A percentile compares a stretch with the other conserved stretches of the same genome.
These are phyloP conservation scores for Misgurnus mizolepis DNA, from an alignment of 2,113 vertebrate species.

Conservation along the genomic window DNA sequence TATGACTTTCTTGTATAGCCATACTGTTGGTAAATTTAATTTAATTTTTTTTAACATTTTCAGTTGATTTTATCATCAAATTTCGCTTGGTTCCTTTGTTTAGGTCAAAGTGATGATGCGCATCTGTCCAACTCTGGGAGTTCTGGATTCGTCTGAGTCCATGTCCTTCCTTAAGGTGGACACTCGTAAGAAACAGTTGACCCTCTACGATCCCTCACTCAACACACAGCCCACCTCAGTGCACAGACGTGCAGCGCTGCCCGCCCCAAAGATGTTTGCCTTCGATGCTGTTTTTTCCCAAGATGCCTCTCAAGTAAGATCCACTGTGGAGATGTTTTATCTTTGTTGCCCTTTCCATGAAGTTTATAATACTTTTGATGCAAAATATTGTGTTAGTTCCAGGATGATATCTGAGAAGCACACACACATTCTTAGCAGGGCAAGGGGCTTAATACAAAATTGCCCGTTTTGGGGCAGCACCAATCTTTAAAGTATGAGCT, in stretches of 20 bases:
- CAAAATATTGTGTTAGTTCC: slow-evolving; percentile 54
- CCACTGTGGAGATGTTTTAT: background rate
- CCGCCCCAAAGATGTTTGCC: slow-evolving; percentile 86
- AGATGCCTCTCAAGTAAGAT: slow-evolving; percentile 87
- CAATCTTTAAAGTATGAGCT: slow-evolving; percentile 64
- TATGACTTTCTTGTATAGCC: background rate
- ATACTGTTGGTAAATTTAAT: background rate
- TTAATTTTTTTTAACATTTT: background rate
- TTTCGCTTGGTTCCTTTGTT: background rate
- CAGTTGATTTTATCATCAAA: background rate
- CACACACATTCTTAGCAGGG: slow-evolving; percentile 62
- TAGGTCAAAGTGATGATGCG: slow-evolving; percentile 92
- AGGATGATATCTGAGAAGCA: slow-evolving; percentile 58
- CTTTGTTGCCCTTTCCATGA: background rate
- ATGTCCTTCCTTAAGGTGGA: slow-evolving; percentile 88
- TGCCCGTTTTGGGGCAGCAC: slow-evolving; percentile 64
- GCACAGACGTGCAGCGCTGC: slow-evolving; percentile 69
- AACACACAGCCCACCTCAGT: slow-evolving; percentile 57
- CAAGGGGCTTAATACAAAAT: slow-evolving; percentile 68
- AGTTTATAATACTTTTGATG: background rate
- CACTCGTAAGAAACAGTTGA: slow-evolving; percentile 87
- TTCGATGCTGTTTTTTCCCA: slow-evolving; percentile 89
- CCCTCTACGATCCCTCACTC: slow-evolving; percentile 78
- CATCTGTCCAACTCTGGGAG: slow-evolving; percentile 80
- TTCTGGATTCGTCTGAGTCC: slow-evolving; percentile 79